Percentiles rank a stretch among this genome's conserved stretches.
phyloP scores from a whole-genome alignment of 2,797 vertebrate genomes.

The Lophius americanus region DNA sequence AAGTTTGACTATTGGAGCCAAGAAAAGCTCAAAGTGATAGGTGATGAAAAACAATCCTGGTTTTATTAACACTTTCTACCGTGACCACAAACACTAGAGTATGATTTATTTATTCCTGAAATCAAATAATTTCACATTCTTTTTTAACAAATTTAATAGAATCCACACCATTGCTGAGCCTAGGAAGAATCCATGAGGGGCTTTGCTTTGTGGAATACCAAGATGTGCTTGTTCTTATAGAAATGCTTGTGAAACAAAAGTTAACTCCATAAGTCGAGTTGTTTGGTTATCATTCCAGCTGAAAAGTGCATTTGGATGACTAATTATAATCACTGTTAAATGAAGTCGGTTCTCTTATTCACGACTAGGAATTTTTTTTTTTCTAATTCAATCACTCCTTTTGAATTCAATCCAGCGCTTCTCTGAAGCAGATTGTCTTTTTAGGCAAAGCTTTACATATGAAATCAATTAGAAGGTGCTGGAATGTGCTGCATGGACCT shows the following conservation, averaged over 20 bases:
- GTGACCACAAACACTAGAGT: conserved; percentile 10
- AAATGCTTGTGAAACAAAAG: conserved; percentile 33
- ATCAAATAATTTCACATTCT: conserved; percentile 36
- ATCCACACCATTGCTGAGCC: conserved; percentile 33
- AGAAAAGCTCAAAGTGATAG: conserved; percentile 35
- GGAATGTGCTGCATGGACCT: conserved; percentile 81
- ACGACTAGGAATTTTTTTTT: too few relatives aligned
- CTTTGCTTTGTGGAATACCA: conserved; percentile 19
- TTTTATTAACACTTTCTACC: conserved; percentile 32
- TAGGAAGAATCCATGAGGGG: conserved; percentile 30
- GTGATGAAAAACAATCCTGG: conserved; percentile 60
- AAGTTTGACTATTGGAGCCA: conserved; percentile 40
- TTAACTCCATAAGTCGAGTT: conserved; percentile 9
- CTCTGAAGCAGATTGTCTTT: conserved; percentile 62
- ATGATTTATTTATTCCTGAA: conserved; percentile 35
- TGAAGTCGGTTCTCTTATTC: neutral
- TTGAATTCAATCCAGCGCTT: conserved; percentile 31
- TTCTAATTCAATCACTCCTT: neutral
- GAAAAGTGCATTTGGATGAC: too few relatives aligned
- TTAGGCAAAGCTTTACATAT: conserved; percentile 69
- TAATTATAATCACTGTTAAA: neutral
- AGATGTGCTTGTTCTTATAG: conserved; percentile 34
- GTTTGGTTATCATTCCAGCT: conserved; percentile 4
- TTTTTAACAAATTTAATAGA: conserved; percentile 46
- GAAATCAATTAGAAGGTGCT: conserved; percentile 84